A percentile compares a stretch with the other conserved stretches of the same genome.
Evolutionary conservation across 2,113 vertebrate genomes (phyloP).

Genomic region (Myiagra hebetior): DNA sequence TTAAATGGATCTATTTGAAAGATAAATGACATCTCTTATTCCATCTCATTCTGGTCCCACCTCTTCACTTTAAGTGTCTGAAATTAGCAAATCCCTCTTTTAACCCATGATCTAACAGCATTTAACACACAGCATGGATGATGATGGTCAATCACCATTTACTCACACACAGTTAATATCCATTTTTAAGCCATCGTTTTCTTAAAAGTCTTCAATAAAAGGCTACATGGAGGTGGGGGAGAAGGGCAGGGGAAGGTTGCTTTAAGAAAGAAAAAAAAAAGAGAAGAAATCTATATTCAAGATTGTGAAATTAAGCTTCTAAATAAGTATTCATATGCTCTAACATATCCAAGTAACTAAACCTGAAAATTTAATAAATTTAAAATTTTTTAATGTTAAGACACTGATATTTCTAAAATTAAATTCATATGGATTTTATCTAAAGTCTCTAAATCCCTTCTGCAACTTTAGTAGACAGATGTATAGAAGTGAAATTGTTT

Average conservation of each 20-base stretch:
- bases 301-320: neutral
- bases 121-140: neutral
- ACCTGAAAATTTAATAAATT: neutral
- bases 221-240: neutral
- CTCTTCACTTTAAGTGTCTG: neutral
- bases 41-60: neutral
- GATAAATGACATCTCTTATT: neutral
- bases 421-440: neutral
- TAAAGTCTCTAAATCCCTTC: neutral
- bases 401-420: neutral
- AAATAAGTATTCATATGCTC: neutral
- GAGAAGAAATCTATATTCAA: neutral
- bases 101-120: neutral
- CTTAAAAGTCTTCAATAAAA: neutral
- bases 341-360: neutral
- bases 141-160: neutral
- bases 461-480: neutral
- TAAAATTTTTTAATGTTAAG: neutral
- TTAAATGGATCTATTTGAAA: neutral
- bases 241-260: rapidly evolving
- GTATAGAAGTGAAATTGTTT: neutral
- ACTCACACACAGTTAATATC: neutral
- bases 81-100: neutral
- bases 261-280: neutral
- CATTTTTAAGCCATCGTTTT: neutral